Base-by-base conservation (phyloP, 2,888 invertebrate species). In the Matsumyia berberina region DNA sequence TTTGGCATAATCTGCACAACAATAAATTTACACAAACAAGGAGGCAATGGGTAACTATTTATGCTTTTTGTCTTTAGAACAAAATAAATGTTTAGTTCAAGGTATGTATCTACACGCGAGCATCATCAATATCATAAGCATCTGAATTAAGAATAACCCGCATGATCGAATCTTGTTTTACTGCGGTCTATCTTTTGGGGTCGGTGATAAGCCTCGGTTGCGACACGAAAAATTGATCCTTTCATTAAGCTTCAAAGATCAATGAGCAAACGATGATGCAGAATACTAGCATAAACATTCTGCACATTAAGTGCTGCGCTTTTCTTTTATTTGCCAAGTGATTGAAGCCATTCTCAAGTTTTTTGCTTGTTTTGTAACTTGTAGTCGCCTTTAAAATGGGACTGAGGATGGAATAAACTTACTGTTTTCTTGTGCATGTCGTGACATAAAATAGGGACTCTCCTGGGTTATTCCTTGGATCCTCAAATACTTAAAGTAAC, bases 1-100 rank as follows among this genome's bases (percentile, higher is more conserved):
- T 82, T 82, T 82, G 82, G 78, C 82, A 78, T 72, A 82, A 82
- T 82, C 82, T 82, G 44, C 78, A 72, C 78, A 82, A 72, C 53
- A 82, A 82, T 82, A 82, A 77, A 78, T 82, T 82, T 66, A 55
- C 69, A 78, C 58, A 60, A 66, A 77, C 81, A 70, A 76, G 80
- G 64, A 64, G 80, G 74, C 67, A 58, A 24, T 24, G 4, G 24
- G 24, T 4, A 24, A 24, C n/a, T 12, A 51, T 60, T 17, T 24
- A 24, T 24, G 4, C 2, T 42, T 44, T 35, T 70, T 31, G 29
- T 8, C 12, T 69, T 53, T 6, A 37, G 42, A 60, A 58, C 51
- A 53, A 29, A 53, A 35, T 35, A 55, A 55, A 46, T 6, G 8
- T n/a, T 42, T 29, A 42, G 57, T 58, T 66, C 42, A 51, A 60